Base-by-base conservation (phyloP, 2,113 vertebrate genomes). In the Heterotis niloticus region DNA sequence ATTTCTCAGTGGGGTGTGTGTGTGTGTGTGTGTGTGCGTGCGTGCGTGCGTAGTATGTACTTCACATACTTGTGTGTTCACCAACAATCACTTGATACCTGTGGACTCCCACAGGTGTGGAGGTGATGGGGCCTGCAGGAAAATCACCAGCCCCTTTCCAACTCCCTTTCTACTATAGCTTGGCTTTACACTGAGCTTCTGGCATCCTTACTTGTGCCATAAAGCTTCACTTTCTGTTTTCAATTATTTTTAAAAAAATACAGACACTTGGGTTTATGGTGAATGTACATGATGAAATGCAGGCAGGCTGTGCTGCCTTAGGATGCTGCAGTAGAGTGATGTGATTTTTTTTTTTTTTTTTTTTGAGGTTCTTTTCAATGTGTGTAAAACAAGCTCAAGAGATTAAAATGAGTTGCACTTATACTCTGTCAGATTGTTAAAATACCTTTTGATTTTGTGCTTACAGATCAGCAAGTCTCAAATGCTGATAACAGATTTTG, bases 401-500 rank as follows among this genome's bases (percentile, higher is more conserved):
- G 89, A 93, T 91, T 92, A 93, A 93, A 91, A 81, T n/a, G 18
- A 92, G 91, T 93, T 93, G 91, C 91, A 92, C 92, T 92, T 93
- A 91, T 92, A 89, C 18, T 17, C 17, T 73, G 80, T 78, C 67
- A 64, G 57, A 77, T 87, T 66, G 72, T 14, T 65, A 44, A 44
- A 44, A 44, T 4, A 44, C 7, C 3, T 44, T 7, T 44, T 44
- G 2, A 7, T 7, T 44, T 44, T n/a, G n/a, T n/a, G n/a, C 34
- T 44, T 44, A 4, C 34, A 44, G 7, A 44, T 44, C 3, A 44
- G 34, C 34, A 7, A 2, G 34, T 44, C 3, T 44, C 7, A 7
- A 44, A 44, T 2, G 34, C 34, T 44, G 34, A 44, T 4, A 7
- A n/a, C n/a, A n/a, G n/a, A n/a, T n/a, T n/a, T n/a, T n/a, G n/a